A percentile compares a stretch with the other conserved stretches of the same genome.
Evolutionary conservation across 1,140 invertebrate genomes (phyloP).

Genomic region (Danaus melanippus): DNA sequence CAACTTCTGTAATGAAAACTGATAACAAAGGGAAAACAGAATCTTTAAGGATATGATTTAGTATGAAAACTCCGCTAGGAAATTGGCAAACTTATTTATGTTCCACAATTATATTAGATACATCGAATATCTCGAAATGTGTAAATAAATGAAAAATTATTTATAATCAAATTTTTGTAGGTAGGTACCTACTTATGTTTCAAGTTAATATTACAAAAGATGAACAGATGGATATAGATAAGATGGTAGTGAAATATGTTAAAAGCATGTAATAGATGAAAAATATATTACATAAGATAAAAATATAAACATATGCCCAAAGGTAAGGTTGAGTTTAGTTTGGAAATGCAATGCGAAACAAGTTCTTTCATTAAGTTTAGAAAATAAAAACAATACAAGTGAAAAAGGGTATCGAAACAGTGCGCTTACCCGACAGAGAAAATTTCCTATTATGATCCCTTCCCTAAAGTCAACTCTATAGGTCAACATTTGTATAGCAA

Average conservation of each 20-base stretch:
- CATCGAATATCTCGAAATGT: too few species aligned
- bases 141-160: too few species aligned
- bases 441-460: conserved; percentile 69
- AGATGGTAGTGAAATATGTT: too few species aligned
- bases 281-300: not conserved
- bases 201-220: too few species aligned
- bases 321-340: conserved; percentile 16
- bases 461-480: conserved; percentile 58
- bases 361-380: conserved; percentile 67
- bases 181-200: too few species aligned
- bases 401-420: conserved; percentile 63
- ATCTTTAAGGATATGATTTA: conserved; percentile 14
- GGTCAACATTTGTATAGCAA: conserved; percentile 51
- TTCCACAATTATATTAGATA: too few species aligned
- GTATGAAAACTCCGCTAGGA: conserved; percentile 5
- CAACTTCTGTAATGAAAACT: conserved; percentile 10
- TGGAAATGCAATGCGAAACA: conserved; percentile 29
- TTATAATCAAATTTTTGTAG: too few species aligned
- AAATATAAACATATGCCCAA: not conserved
- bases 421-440: conserved; percentile 58
- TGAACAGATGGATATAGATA: too few species aligned
- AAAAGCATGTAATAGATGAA: not conserved
- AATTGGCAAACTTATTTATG: too few species aligned
- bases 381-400: conserved; percentile 69
- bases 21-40: conserved; percentile 13